These are phyloP conservation scores for Orchesellides sinensis DNA, from an alignment of 2,888 invertebrate species.

Conservation along the genomic window DNA sequence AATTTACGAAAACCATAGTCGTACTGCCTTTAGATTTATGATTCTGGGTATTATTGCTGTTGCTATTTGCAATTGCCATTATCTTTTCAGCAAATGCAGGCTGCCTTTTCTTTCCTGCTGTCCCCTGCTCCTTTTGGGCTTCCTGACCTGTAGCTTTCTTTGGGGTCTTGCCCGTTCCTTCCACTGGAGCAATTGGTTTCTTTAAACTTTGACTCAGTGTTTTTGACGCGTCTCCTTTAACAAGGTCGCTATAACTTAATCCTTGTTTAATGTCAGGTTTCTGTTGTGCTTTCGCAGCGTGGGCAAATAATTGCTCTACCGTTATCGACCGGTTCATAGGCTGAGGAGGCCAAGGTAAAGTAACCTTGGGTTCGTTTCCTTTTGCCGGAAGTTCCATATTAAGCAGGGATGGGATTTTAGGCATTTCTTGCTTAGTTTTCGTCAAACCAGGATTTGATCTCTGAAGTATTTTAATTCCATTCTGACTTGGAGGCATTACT, in stretches of 20 bases:
- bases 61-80: no score
- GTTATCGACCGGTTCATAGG: constrained; percentile 52
- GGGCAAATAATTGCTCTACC: constrained; percentile 52
- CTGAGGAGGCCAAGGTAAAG: constrained; percentile 56
- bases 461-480: constrained; percentile 40
- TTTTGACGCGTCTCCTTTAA: not conserved
- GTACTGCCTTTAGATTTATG: constrained; percentile 1
- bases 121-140: not conserved
- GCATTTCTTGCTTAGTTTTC: not conserved
- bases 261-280: not conserved
- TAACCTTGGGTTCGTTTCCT: not conserved
- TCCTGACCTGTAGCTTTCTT: not conserved
- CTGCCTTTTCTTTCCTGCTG: constrained; percentile 42
- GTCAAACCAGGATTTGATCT: not conserved
- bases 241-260: no score
- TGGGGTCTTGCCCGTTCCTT: not conserved
- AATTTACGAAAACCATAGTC: constrained; percentile 40
- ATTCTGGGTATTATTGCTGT: constrained; percentile 1
- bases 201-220: constrained; percentile 5
- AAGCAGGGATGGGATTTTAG: not conserved
- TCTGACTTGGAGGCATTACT: not conserved
- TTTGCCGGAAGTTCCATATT: not conserved
- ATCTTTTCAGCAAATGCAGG: constrained; percentile 37
- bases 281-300: constrained; percentile 29
- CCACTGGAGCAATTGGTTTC: not conserved